Percentiles rank a stretch among this genome's conserved stretches.
These are phyloP conservation scores for Pseudochromis fuscus DNA, from an alignment of 2,797 vertebrate species.

Conservation along the genomic window DNA sequence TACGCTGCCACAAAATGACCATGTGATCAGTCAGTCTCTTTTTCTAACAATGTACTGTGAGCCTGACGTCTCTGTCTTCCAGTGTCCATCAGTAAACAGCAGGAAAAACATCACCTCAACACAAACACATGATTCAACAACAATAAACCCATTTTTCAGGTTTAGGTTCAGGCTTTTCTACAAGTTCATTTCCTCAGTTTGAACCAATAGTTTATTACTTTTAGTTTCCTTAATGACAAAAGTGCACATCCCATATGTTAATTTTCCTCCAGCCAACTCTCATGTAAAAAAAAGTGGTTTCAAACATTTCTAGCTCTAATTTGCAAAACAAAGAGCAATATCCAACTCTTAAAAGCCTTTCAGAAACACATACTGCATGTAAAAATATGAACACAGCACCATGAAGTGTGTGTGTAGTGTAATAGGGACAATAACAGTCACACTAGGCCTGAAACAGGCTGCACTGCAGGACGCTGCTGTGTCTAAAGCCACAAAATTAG, in stretches of 20 bases:
- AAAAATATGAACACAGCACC: background rate
- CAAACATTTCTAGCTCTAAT: background rate
- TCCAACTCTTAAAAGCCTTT: slow-evolving; percentile 11
- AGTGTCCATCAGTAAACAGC: too few relatives aligned
- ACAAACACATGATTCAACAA: too few relatives aligned
- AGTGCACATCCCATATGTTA: background rate
- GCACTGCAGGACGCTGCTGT: background rate
- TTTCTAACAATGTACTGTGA: too few relatives aligned
- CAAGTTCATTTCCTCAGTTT: too few relatives aligned
- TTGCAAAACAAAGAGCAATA: background rate
- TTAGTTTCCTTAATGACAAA: too few relatives aligned
- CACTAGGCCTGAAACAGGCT: background rate
- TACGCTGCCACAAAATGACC: too few relatives aligned
- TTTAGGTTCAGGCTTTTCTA: too few relatives aligned
- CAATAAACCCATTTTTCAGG: too few relatives aligned
- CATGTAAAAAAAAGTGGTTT: background rate
- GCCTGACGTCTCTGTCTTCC: too few relatives aligned
- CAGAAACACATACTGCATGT: background rate
- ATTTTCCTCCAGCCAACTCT: background rate
- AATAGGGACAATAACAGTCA: background rate
- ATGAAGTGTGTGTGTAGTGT: background rate
- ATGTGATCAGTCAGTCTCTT: too few relatives aligned
- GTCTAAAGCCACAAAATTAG: background rate
- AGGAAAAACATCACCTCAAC: too few relatives aligned
- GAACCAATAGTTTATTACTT: too few relatives aligned